phyloP scores from a whole-genome alignment of 2,113 vertebrate species.

The Misgurnus mizolepis region DNA sequence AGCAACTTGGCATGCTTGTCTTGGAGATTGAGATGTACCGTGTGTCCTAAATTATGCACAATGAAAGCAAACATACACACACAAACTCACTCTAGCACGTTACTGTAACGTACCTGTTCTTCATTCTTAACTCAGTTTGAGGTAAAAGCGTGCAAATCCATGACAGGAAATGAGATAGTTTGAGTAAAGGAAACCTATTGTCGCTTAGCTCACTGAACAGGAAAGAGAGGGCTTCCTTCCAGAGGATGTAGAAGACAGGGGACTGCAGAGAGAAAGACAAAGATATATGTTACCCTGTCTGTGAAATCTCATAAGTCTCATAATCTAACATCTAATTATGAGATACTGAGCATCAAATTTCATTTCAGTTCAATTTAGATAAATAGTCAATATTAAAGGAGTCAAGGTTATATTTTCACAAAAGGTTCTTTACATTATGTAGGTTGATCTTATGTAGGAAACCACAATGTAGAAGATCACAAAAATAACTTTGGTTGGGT shows the following conservation, averaged over 20 bases:
- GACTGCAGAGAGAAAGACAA: slow-evolving; percentile 5
- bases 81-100: neutral
- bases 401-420: too few relatives aligned
- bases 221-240: slow-evolving; percentile 50
- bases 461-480: too few relatives aligned
- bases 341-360: too few relatives aligned
- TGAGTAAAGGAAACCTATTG: slow-evolving; percentile 39
- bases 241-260: slow-evolving; percentile 34
- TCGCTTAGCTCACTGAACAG: slow-evolving; percentile 33
- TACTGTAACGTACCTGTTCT: neutral
- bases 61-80: neutral
- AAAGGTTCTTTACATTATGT: too few relatives aligned
- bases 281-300: neutral
- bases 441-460: too few relatives aligned
- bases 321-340: too few relatives aligned
- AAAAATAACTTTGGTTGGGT: too few relatives aligned
- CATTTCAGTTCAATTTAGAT: too few relatives aligned
- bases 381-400: too few relatives aligned
- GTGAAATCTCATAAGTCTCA: too few relatives aligned
- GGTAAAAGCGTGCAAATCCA: slow-evolving; percentile 33
- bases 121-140: slow-evolving; percentile 4
- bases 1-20: neutral
- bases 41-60: neutral
- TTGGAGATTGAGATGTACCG: neutral
- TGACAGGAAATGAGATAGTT: slow-evolving; percentile 51